A percentile compares a stretch with the other conserved stretches of the same genome.
phyloP scores from a whole-genome alignment of 2,888 invertebrate genomes.

The Cotesia congregata region DNA sequence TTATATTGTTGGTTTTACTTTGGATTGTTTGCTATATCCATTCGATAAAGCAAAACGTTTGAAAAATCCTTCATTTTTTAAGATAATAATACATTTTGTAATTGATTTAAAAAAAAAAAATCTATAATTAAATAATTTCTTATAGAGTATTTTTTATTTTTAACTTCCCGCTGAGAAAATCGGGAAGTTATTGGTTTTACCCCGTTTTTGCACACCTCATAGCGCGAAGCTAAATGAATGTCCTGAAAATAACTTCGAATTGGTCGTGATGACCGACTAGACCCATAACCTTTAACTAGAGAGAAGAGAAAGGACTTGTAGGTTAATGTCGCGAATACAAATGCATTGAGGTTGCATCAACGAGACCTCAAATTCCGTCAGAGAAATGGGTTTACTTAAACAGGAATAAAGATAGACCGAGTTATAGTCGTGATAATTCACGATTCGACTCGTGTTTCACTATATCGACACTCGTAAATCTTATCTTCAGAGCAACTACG shows the following conservation, averaged over 20 bases:
- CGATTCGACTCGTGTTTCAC: constrained; percentile 50
- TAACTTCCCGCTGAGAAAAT: no score
- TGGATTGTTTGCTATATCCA: no score
- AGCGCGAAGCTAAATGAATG: no score
- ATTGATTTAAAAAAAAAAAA: no score
- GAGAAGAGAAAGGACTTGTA: no score
- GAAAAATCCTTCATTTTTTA: no score
- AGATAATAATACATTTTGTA: no score
- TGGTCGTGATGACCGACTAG: constrained; percentile 16
- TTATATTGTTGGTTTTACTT: constrained; percentile 12
- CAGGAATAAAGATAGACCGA: not conserved
- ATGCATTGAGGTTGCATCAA: constrained; percentile 3
- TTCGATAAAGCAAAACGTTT: no score
- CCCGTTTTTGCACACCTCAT: no score
- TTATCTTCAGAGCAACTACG: constrained; percentile 48
- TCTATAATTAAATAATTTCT: no score
- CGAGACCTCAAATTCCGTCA: not conserved
- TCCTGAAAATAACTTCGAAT: constrained; percentile 14
- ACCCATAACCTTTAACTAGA: not conserved
- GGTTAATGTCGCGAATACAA: not conserved
- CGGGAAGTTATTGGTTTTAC: no score
- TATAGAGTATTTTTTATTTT: no score
- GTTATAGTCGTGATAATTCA: constrained; percentile 46
- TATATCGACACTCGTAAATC: constrained; percentile 50
- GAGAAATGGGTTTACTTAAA: not conserved